A percentile compares a stretch with the other conserved stretches of the same genome.
Evolutionary conservation across 2,113 vertebrate species (phyloP).

Genomic region (Narcine bancroftii): DNA sequence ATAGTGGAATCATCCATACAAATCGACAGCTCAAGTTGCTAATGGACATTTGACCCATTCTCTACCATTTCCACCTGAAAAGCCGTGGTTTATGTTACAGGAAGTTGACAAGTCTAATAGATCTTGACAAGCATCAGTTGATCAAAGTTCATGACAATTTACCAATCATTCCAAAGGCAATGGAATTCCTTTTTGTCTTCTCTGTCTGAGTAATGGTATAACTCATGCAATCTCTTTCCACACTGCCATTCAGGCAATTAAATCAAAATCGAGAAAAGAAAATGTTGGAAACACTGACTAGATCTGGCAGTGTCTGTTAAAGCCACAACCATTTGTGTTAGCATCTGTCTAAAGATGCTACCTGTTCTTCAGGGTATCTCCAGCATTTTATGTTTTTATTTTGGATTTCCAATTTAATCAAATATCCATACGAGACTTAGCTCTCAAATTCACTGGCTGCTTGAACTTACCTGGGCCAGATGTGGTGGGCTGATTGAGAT

Average conservation of each 20-base stretch:
- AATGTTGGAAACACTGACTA: too few relatives aligned
- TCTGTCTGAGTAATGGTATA: not conserved
- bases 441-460: too few relatives aligned
- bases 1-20: not conserved
- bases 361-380: too few relatives aligned
- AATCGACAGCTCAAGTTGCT: not conserved
- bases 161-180: not conserved
- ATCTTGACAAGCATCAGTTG: not conserved
- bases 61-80: not conserved
- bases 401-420: too few relatives aligned
- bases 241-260: not conserved
- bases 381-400: too few relatives aligned
- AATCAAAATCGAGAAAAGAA: not conserved
- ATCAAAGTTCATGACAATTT: not conserved
- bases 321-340: too few relatives aligned
- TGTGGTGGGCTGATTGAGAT: too few relatives aligned
- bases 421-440: too few relatives aligned
- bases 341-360: too few relatives aligned
- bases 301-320: too few relatives aligned
- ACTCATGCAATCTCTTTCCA: not conserved
- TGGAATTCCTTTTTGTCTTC: not conserved
- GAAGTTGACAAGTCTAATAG: not conserved
- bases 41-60: not conserved
- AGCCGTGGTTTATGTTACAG: not conserved
- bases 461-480: too few relatives aligned